These are phyloP conservation scores for Zaprionus capensis DNA, from an alignment of 1,140 invertebrate genomes.

Conservation along the genomic window DNA sequence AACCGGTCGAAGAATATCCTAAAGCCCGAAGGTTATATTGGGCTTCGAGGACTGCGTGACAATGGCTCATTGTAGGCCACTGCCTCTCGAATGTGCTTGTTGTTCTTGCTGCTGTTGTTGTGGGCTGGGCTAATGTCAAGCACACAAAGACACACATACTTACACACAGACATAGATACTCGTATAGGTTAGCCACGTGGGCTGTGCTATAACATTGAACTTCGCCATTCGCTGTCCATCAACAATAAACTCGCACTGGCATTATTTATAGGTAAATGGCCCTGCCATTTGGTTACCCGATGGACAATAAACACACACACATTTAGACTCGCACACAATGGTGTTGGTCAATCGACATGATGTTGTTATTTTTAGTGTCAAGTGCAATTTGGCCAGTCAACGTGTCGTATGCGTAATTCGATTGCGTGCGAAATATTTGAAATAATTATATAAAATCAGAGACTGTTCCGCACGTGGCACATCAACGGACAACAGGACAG, in stretches of 20 bases:
- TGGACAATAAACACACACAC: conserved; percentile 27
- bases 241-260: conserved; percentile 43
- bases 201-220: conserved; percentile 59
- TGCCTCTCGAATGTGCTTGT: neutral
- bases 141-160: conserved; percentile 1
- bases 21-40: conserved; percentile 15
- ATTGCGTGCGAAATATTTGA: conserved; percentile 44
- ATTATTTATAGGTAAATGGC: conserved; percentile 64
- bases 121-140: conserved; percentile 11
- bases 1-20: conserved; percentile 9
- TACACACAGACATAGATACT: neutral
- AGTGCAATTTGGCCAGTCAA: conserved; percentile 19
- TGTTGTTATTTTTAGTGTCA: conserved; percentile 35
- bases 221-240: conserved; percentile 61
- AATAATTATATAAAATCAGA: conserved; percentile 60
- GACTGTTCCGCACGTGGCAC: conserved; percentile 19
- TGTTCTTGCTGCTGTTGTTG: neutral
- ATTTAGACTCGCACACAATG: neutral
- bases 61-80: conserved; percentile 44
- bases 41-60: conserved; percentile 56
- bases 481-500: conserved; percentile 15
- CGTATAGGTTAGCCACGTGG: conserved; percentile 9
- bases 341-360: neutral
- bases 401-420: conserved; percentile 34
- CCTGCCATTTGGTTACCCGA: conserved; percentile 59